Base-by-base conservation (phyloP, 2,888 invertebrate species). In the Unio delphinus region DNA sequence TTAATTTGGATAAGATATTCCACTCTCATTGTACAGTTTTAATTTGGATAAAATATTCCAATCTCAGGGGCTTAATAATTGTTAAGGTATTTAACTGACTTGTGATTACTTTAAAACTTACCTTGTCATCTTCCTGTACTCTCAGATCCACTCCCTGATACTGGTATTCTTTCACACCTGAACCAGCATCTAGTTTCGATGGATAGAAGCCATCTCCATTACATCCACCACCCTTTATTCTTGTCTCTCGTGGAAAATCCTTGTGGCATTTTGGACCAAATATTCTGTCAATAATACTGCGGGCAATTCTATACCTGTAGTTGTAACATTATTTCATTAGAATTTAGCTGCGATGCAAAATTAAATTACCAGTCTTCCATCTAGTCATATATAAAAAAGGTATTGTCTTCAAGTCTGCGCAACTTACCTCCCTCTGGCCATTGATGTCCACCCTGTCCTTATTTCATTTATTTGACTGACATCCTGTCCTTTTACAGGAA, bases 221-320 rank as follows among this genome's bases (percentile, higher is more conserved):
- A 45, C 76, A 76, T n/a, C 65, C 69, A 20, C 65, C 69, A n/a
- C 72, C 70, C 1, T 23, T 34, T 7, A 74, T 23, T 54, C 76
- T 57, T 45, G 68, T 70, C 17, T 61, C 61, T 11, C 69, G 63
- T 4, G 76, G 74, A 30, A 74, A 76, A 26, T 74, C 69, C 28
- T 69, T 61, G 60, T 76, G 76, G 66, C 64, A 70, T 28, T 72
- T 74, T 11, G 76, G 70, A 20, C 76, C 76, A 70, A 76, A 76
- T n/a, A 76, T 74, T 30, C 62, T n/a, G 55, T 74, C 72, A 15
- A 74, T 64, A 3, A 74, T 17, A 3, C 74, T 69, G 18, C 70
- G 54, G 23, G 70, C 72, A 65, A 63, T 69, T n/a, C 74, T 72
- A 64, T 74, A 76, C 56, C 76, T 76, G 68, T 17, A 45, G 28